Percentiles rank a stretch among this genome's conserved stretches.
These are phyloP conservation scores for Erpobdella octoculata DNA, from an alignment of 2,888 invertebrate species.

Conservation along the genomic window DNA sequence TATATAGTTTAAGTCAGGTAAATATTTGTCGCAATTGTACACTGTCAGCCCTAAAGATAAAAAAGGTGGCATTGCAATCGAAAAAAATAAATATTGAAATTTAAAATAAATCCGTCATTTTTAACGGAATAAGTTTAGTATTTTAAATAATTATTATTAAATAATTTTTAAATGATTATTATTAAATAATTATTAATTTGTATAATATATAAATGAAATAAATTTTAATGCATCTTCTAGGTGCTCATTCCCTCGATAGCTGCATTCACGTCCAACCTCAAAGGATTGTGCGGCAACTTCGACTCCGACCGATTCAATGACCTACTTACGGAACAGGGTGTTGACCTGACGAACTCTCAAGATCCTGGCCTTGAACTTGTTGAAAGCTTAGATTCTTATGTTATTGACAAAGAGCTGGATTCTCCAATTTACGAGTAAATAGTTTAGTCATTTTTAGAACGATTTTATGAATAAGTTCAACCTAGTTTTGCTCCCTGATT, in stretches of 20 bases:
- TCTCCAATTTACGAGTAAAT: background rate
- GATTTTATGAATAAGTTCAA: background rate
- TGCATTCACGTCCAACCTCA: background rate
- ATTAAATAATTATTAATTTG: no score
- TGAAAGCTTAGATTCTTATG: background rate
- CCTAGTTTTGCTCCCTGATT: background rate
- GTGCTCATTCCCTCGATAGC: background rate
- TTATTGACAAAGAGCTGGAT: background rate
- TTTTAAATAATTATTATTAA: no score
- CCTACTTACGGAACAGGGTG: background rate
- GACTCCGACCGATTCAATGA: background rate
- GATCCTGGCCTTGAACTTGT: background rate
- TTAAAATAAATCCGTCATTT: no score
- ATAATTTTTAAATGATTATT: no score
- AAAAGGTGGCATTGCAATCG: no score
- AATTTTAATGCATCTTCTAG: background rate
- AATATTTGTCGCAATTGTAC: no score
- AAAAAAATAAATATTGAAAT: no score
- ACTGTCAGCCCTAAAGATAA: no score
- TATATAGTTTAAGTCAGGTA: no score
- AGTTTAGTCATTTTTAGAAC: background rate
- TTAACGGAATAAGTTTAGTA: no score
- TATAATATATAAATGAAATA: no score
- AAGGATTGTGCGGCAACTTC: constrained; percentile 14
- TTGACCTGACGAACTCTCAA: background rate